Evolutionary conservation across 2,113 vertebrate species (phyloP).

Genomic region (Saiga tatarica): DNA sequence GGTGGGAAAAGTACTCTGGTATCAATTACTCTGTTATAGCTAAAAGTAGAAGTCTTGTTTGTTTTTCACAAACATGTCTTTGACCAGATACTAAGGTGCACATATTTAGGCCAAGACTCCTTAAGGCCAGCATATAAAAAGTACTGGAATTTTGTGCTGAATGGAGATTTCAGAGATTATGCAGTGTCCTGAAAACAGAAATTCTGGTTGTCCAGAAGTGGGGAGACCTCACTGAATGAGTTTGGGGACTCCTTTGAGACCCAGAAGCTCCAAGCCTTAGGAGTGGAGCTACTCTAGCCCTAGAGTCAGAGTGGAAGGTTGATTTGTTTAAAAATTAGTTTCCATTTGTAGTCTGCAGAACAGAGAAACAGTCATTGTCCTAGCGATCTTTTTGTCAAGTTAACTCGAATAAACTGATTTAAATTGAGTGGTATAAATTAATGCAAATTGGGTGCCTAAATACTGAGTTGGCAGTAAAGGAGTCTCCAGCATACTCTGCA

Average conservation of each 20-base stretch:
- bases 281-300: not conserved
- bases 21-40: not conserved
- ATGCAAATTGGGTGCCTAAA: not conserved
- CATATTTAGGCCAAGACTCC: not conserved
- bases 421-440: not conserved
- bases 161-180: not conserved
- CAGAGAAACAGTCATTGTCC: not conserved
- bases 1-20: not conserved
- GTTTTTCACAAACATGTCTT: not conserved
- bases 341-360: not conserved
- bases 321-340: not conserved
- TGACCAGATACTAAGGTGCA: not conserved
- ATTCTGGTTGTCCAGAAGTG: not conserved
- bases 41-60: not conserved
- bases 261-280: not conserved
- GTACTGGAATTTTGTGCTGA: not conserved
- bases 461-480: not conserved
- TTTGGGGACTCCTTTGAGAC: not conserved
- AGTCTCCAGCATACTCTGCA: not conserved
- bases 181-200: not conserved
- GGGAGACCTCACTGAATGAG: not conserved
- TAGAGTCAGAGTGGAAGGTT: not conserved
- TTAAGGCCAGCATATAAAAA: not conserved
- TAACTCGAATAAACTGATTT: slow-evolving; percentile 1
- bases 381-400: not conserved